phyloP scores from a whole-genome alignment of 2,888 invertebrate species.

The Noctua comes region DNA sequence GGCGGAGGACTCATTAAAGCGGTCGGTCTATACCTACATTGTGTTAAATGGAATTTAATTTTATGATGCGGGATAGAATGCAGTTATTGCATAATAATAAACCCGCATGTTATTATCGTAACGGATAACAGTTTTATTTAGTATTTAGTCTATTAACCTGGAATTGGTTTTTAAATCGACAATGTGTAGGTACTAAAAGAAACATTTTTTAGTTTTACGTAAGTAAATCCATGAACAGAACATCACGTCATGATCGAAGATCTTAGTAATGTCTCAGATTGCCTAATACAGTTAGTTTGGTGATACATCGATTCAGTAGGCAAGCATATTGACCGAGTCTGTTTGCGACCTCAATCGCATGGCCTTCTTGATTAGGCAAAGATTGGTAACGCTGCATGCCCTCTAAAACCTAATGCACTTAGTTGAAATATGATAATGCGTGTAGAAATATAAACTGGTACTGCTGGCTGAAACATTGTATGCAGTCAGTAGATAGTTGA shows the following conservation, averaged over 20 bases:
- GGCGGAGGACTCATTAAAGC: too few relatives aligned
- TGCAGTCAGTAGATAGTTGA: background rate
- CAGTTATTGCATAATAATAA: slow-evolving; percentile 57
- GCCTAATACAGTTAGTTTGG: slow-evolving; percentile 1
- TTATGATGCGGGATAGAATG: slow-evolving; percentile 61
- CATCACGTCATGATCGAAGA: background rate
- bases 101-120: slow-evolving; percentile 46
- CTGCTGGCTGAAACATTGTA: background rate
- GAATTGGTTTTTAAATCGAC: slow-evolving; percentile 21
- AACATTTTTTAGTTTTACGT: background rate
- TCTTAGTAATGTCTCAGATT: background rate
- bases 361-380: slow-evolving; percentile 49
- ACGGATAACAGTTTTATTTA: slow-evolving; percentile 41
- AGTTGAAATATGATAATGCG: slow-evolving; percentile 20
- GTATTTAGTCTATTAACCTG: slow-evolving; percentile 51
- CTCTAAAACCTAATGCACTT: slow-evolving; percentile 33
- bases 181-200: background rate
- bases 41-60: slow-evolving; percentile 42
- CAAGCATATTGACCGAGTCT: slow-evolving; percentile 39
- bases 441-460: slow-evolving; percentile 4
- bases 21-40: slow-evolving; percentile 1
- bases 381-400: slow-evolving; percentile 39
- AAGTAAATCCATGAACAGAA: background rate
- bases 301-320: slow-evolving; percentile 27
- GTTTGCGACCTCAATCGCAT: slow-evolving; percentile 41